phyloP scores from a whole-genome alignment of 2,888 invertebrate genomes.

The Chelonus formosanus region DNA sequence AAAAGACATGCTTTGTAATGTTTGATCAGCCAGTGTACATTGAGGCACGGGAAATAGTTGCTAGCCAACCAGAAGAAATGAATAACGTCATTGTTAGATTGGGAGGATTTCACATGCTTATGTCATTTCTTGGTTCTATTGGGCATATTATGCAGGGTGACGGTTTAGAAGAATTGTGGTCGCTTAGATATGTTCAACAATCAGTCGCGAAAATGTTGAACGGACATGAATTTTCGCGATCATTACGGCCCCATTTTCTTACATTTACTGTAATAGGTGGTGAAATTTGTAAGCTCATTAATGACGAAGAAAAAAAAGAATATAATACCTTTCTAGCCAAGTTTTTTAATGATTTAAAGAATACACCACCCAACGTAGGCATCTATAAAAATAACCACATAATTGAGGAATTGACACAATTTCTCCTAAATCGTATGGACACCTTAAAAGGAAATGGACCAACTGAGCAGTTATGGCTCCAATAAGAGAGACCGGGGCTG shows the following conservation, averaged over 20 bases:
- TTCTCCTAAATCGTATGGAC: no score
- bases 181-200: conserved; percentile 30
- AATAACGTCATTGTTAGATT: conserved; percentile 17
- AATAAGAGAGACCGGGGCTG: no score
- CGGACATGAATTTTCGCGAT: conserved; percentile 32
- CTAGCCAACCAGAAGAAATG: background rate
- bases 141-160: conserved; percentile 39
- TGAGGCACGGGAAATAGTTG: background rate
- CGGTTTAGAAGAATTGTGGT: conserved; percentile 39
- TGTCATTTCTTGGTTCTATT: conserved; percentile 37
- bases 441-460: no score
- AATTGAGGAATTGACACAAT: no score
- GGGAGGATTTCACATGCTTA: conserved; percentile 38
- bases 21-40: background rate
- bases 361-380: no score
- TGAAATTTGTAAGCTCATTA: no score
- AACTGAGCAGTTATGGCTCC: no score
- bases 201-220: conserved; percentile 31
- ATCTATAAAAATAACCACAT: no score
- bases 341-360: no score
- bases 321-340: no score
- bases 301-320: no score
- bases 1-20: background rate
- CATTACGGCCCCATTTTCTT: conserved; percentile 34
- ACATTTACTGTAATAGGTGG: conserved; percentile 33